Evolutionary conservation across 2,113 vertebrate species (phyloP), one percentile per base, ranked within the genome.

Genomic region (Myxocyprinus asiaticus): DNA sequence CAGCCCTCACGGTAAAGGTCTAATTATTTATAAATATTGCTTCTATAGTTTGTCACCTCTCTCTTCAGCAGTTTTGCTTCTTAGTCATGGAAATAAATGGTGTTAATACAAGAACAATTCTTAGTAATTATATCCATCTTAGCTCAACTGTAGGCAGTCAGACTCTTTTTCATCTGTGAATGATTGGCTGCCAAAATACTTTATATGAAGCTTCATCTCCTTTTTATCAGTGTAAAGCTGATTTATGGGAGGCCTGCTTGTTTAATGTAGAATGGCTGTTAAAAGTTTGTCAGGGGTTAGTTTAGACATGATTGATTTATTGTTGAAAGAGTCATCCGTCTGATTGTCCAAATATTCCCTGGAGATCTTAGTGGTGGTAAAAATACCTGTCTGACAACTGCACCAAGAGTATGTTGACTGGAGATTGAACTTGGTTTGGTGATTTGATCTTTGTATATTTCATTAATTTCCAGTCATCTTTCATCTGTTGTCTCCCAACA

Each of bases 401-500:
- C 12, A 15, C 8, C 53, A 58, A 58, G 6, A 15, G 43, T 15
- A 44, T 65, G 17, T 55, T 14, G 55, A 44, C 65, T 67, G 7
- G 51, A 77, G 53, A 10, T 50, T 14, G 51, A 68, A 58, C 44
- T 58, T 48, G 7, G 22, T 33, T 33, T 33, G 3, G 22, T 33
- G 22, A 33, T 33, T 33, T 33, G 22, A 33, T 33, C 22, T 33
- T 33, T 33, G 22, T 33, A 33, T 33, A 33, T 33, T 33, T 33
- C 22, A 33, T 33, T 33, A 1, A 33, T 33, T 33, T 33, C 22
- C 22, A 33, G 9, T 53, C 3, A 5, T 9, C 3, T 14, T 11
- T 53, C 53, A 6, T 72, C 50, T n/a, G 44, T 53, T 75, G 11
- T 51, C 17, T 75, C 17, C 0, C 6, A 33, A 14, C 82, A 98